Evolutionary conservation across 2,888 invertebrate species (phyloP), one percentile per base, ranked within the genome.

Genomic region (Hirtodrosophila histrioides): DNA sequence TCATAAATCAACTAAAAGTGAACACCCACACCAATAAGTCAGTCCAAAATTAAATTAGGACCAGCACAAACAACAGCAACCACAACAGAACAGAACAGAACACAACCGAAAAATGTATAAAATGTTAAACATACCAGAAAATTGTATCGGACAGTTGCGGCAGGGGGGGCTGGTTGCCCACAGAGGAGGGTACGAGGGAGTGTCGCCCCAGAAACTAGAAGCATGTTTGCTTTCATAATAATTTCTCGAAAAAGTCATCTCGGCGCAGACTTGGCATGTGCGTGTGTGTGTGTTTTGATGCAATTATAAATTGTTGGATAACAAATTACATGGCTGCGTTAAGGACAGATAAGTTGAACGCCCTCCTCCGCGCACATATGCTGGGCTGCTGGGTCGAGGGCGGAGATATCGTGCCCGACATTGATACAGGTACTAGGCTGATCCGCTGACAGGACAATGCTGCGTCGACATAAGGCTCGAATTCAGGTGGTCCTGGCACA

Each of bases 231-330:
- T 70, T 78, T 84, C 68, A 71, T 75, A 75, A 69, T 77, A 75
- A 57, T 67, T 37, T 49, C 58, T 45, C 37, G 44, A 65, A 62
- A 51, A 69, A 71, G 69, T 58, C 37, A 12, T 43, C 60, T 45
- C 60, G 39, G 50, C 61, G 58, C 46, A 46, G 50, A 27, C 41
- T 17, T 51, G 58, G 45, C 77, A 68, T 81, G 74, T 81, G 81
- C 73, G 85, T 82, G 76, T 66, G 17, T 17, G 45, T 67, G 36
- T 76, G 70, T 83, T 80, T 78, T 86, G 84, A 84, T 85, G 84
- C 84, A 85, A 85, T 86, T 86, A 86, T 84, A 85, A 85, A 84
- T 81, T 85, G 84, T 85, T 86, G 84, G 84, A 81, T 86, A 84
- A 84, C 86, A 86, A 84, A 86, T 84, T 84, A 84, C 81, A 86